Base-by-base conservation (phyloP, 2,797 vertebrate genomes). In the Hylomyscus alleni region DNA sequence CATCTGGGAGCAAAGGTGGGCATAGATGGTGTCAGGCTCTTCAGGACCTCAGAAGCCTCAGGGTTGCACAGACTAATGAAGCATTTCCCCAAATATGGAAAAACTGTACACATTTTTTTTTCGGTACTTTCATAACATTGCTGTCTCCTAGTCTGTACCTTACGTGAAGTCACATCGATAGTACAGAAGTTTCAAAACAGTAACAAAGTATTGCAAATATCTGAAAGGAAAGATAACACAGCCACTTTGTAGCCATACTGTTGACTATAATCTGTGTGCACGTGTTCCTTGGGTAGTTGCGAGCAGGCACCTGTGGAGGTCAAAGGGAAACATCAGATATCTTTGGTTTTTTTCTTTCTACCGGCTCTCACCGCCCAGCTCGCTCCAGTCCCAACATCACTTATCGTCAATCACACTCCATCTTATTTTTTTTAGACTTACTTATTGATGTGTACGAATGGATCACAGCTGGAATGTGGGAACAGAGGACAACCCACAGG, bases 191-290 rank as follows among this genome's bases (percentile, higher is more conserved):
- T 84, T 88, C 24, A 92, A 58, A 94, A 73, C 83, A 24, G 52
- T 29, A 69, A 90, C 73, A 89, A 14, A 56, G 15, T 85, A 72
- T 81, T 60, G 50, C 91, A 73, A 47, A 54, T 76, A 31, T 15
- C 69, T 86, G 47, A n/a, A 80, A 91, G 83, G 26, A 95, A 93
- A 82, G 17, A 65, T 58, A 95, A 54, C 50, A 17, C n/a, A 11
- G 81, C 58, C 69, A 73, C 69, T 73, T 78, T 56, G 11, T 77
- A 91, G 58, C 44, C 20, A 73, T 14, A 2, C 11, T 22, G 34
- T 24, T 85, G 83, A 52, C 44, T 86, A 15, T 69, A 52, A 52
- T 50, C 83, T 67, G 37, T 67, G 58, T 47, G 40, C 22, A 20
- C n/a, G 60, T 50, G 44, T n/a, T 67, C 31, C 44, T 69, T 47